Percentiles rank a stretch among this genome's conserved stretches.
These are phyloP conservation scores for Urosaurus nigricauda DNA, from an alignment of 2,797 vertebrate genomes.

Conservation along the genomic window DNA sequence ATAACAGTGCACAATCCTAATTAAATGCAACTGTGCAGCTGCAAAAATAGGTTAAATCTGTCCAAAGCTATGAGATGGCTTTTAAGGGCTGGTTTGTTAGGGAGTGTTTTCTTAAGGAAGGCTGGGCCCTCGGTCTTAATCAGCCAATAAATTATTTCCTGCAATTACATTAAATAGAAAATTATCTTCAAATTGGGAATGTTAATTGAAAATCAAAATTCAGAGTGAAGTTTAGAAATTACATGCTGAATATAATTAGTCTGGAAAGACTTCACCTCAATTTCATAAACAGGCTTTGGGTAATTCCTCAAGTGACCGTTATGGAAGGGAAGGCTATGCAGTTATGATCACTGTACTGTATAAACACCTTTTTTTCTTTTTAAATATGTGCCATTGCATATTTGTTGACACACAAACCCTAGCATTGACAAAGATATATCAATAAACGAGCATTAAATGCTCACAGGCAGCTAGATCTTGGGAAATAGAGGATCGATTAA, in stretches of 20 bases:
- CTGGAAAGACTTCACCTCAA: slow-evolving; percentile 82
- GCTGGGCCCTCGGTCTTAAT: slow-evolving; percentile 91
- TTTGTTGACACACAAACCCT: not conserved
- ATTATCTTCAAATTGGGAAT: slow-evolving; percentile 90
- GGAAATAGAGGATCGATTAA: not conserved
- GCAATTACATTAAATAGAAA: slow-evolving; percentile 95
- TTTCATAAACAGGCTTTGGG: slow-evolving; percentile 79
- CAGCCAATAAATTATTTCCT: slow-evolving; percentile 97
- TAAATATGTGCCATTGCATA: slow-evolving; percentile 6
- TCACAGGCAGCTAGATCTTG: not conserved
- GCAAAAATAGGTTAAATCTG: slow-evolving; percentile 89
- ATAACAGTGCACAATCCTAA: slow-evolving; percentile 87
- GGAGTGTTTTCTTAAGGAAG: slow-evolving; percentile 87
- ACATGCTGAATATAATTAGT: slow-evolving; percentile 86
- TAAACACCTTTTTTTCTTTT: slow-evolving; percentile 84
- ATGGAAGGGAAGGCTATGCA: slow-evolving; percentile 60
- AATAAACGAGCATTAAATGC: not conserved
- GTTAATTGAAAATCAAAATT: slow-evolving; percentile 98
- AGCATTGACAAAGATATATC: not conserved
- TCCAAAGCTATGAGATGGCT: slow-evolving; percentile 78
- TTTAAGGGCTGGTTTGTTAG: slow-evolving; percentile 80
- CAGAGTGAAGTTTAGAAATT: slow-evolving; percentile 90
- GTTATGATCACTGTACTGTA: slow-evolving; percentile 79
- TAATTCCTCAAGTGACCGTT: slow-evolving; percentile 83
- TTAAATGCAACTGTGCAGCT: slow-evolving; percentile 89